A percentile compares a stretch with the other conserved stretches of the same genome.
These are phyloP conservation scores for Lipotes vexillifer DNA, from an alignment of 2,113 vertebrate species.

Conservation along the genomic window DNA sequence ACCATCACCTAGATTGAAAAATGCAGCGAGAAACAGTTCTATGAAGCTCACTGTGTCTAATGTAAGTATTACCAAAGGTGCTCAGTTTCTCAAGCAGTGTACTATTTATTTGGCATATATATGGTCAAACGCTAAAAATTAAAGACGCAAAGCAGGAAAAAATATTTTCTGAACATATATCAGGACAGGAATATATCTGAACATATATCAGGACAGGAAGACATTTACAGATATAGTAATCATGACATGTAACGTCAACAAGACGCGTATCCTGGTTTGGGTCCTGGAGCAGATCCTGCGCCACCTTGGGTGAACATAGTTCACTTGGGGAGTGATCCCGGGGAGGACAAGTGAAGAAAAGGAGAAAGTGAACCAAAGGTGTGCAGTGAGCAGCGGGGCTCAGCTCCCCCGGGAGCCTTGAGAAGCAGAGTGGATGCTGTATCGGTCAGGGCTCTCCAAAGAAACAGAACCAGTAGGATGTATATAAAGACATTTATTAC, in stretches of 20 bases:
- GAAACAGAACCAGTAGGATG: too few species aligned
- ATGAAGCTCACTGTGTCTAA: neutral
- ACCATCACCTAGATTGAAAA: neutral
- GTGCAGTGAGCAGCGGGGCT: neutral
- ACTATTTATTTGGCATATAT: neutral
- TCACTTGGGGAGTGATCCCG: neutral
- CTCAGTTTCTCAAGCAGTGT: neutral
- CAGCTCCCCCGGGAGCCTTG: too few species aligned
- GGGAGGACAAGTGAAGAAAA: neutral
- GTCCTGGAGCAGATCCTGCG: neutral
- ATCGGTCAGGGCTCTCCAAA: too few species aligned
- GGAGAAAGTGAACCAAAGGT: neutral
- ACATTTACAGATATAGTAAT: neutral
- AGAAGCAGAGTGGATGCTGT: neutral
- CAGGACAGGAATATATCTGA: neutral
- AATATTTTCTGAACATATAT: neutral
- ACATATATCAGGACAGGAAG: neutral
- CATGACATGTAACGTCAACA: fast-evolving
- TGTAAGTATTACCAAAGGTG: neutral
- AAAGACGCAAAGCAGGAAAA: neutral
- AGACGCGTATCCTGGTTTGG: neutral
- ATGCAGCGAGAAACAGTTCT: neutral
- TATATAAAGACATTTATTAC: too few species aligned
- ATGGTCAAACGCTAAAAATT: neutral
- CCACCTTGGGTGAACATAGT: neutral